These are phyloP conservation scores for Aphis gossypii DNA, from an alignment of 1,140 invertebrate species.

Conservation along the genomic window DNA sequence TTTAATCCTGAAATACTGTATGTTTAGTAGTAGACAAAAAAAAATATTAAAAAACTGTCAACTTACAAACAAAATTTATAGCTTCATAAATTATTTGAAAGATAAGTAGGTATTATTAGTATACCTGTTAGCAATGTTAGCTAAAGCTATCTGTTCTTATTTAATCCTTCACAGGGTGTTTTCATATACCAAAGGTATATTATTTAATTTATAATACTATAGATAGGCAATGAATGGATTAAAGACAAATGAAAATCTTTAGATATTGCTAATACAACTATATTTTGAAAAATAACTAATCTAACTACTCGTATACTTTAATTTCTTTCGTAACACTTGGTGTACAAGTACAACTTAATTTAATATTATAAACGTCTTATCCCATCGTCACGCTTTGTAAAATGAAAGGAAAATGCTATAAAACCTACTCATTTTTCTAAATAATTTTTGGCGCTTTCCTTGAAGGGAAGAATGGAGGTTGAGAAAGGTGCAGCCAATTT, in stretches of 20 bases:
- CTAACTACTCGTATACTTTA: neutral
- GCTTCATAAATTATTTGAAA: neutral
- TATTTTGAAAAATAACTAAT: neutral
- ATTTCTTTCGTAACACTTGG: neutral
- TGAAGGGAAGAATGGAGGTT: neutral
- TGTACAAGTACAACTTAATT: neutral
- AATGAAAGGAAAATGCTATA: neutral
- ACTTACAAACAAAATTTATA: neutral
- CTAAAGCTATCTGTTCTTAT: neutral
- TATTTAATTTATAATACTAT: neutral
- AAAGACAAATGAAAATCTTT: neutral
- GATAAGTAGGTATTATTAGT: neutral
- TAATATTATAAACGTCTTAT: constrained; percentile 17
- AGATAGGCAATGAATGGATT: neutral
- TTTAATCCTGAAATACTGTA: neutral
- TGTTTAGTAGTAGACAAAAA: neutral
- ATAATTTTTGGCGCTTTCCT: constrained; percentile 11
- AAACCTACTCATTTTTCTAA: constrained; percentile 44
- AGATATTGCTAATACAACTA: neutral
- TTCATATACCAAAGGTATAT: neutral
- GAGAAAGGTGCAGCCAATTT: constrained; percentile 48
- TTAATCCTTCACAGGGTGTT: neutral
- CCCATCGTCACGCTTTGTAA: neutral
- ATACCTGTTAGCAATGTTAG: neutral
- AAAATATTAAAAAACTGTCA: neutral